These are phyloP conservation scores for Mormyrus hasselquistii DNA, from an alignment of 2,797 vertebrate genomes.

Conservation along the genomic window DNA sequence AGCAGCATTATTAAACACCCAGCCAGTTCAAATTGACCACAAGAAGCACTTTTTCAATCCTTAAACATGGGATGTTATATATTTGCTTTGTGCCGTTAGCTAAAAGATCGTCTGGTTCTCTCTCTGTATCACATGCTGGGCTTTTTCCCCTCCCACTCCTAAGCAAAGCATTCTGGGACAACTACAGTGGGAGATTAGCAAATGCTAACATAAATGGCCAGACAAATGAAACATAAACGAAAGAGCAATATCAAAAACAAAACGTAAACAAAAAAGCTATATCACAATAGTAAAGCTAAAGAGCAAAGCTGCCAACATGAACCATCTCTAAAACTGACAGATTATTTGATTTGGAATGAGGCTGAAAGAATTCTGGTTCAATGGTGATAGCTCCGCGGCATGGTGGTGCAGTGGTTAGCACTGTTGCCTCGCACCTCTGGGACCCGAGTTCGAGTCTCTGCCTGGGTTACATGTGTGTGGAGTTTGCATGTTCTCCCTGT, in stretches of 20 bases:
- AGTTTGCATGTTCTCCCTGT: no score
- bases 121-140: neutral
- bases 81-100: neutral
- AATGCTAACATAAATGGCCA: neutral
- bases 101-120: neutral
- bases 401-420: no score
- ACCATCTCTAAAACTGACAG: neutral
- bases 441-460: no score
- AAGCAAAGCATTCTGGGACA: neutral
- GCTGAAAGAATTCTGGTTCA: neutral
- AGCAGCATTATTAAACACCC: conserved; percentile 24
- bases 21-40: conserved; percentile 22
- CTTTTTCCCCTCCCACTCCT: neutral
- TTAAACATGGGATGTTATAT: conserved; percentile 4
- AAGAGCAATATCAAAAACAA: neutral
- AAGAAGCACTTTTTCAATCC: conserved; percentile 6
- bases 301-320: neutral
- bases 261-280: neutral
- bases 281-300: neutral
- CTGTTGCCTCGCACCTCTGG: no score
- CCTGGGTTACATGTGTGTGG: no score
- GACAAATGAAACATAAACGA: neutral
- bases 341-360: neutral
- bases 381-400: no score
- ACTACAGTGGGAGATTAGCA: neutral